Conservation (phyloP, 2,797 vertebrate genomes). For the Diceros bicornis region DNA sequence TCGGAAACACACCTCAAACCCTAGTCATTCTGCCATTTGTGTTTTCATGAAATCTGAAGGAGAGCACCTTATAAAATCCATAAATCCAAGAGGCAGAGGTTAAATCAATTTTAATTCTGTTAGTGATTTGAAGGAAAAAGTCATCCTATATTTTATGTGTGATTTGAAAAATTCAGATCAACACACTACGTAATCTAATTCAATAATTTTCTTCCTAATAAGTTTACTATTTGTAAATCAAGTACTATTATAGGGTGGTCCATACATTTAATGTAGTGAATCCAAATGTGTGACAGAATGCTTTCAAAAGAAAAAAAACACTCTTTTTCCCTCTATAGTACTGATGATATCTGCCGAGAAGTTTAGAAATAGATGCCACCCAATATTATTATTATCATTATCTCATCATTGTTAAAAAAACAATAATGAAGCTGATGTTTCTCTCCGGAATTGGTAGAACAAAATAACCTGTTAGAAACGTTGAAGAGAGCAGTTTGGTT, state of each 20-base stretch:
- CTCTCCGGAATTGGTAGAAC: not conserved
- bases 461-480: constrained; percentile 36
- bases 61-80: not conserved
- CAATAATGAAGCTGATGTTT: not conserved
- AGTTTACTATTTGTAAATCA: constrained; percentile 66
- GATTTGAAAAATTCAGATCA: constrained; percentile 66
- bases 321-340: not conserved
- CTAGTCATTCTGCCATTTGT: not conserved
- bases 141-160: not conserved
- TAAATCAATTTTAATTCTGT: constrained; percentile 35
- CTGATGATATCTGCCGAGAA: not conserved
- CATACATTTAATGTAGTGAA: constrained; percentile 31
- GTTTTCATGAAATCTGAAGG: constrained; percentile 22
- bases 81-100: not conserved
- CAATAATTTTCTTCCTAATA: constrained; percentile 70
- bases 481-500: not conserved
- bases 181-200: not conserved
- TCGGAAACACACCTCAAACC: not conserved
- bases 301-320: constrained; percentile 67
- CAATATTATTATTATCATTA: constrained; percentile 8
- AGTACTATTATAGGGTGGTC: constrained; percentile 25
- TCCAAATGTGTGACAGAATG: not conserved
- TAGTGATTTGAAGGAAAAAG: constrained; percentile 36
- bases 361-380: constrained; percentile 15
- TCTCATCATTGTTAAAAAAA: constrained; percentile 49